Percentiles rank a stretch among this genome's conserved stretches.
phyloP scores from a whole-genome alignment of 2,113 vertebrate genomes.

The Phalacrocorax aristotelis region DNA sequence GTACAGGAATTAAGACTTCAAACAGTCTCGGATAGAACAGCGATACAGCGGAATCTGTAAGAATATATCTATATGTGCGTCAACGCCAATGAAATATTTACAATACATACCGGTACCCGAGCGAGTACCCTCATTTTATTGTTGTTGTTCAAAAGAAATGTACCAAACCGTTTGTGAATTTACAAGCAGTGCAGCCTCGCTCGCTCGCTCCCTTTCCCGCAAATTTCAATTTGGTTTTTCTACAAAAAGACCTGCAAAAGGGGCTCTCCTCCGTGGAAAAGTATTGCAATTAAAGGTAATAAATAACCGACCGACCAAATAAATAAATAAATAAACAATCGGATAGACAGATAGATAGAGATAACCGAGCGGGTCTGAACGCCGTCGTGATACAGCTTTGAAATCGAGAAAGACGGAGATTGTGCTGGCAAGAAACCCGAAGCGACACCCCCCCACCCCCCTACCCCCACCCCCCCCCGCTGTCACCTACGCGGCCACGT shows the following conservation, averaged over 20 bases:
- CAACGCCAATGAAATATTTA: constrained; percentile 95
- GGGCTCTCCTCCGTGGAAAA: constrained; percentile 62
- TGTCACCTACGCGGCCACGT: constrained; percentile 40
- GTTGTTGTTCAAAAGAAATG: constrained; percentile 79
- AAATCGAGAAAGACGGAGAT: constrained; percentile 57
- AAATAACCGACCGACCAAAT: constrained; percentile 39
- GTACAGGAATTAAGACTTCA: constrained; percentile 87
- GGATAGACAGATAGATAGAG: not conserved
- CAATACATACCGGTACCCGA: constrained; percentile 82
- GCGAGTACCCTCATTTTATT: constrained; percentile 75
- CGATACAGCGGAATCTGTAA: constrained; percentile 94
- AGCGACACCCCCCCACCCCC: not conserved
- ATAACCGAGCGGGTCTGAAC: constrained; percentile 57
- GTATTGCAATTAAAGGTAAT: constrained; percentile 77
- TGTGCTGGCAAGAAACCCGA: constrained; percentile 60
- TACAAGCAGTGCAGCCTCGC: constrained; percentile 84
- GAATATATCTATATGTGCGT: constrained; percentile 94
- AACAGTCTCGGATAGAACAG: constrained; percentile 87
- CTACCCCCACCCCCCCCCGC: not conserved
- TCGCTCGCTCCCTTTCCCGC: constrained; percentile 36
- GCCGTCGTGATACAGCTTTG: constrained; percentile 42
- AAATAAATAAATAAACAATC: not conserved
- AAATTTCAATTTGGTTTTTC: constrained; percentile 74
- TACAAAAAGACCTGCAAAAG: constrained; percentile 84
- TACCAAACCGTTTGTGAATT: constrained; percentile 86